Base-by-base conservation (phyloP, 2,888 invertebrate genomes). In the Trachelus tabidus region DNA sequence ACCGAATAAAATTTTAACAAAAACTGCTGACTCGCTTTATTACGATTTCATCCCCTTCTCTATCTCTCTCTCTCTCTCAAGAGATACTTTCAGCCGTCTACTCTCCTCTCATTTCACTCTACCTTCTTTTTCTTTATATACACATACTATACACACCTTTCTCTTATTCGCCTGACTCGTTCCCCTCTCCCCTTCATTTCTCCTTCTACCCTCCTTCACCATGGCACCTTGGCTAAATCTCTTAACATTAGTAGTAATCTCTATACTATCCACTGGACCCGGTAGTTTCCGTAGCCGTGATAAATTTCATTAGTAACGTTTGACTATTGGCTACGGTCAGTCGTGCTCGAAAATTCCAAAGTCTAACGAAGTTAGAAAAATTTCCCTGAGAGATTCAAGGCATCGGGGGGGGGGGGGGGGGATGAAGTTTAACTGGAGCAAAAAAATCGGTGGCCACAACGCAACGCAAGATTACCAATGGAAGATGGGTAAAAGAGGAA, bases 1-100 rank as follows among this genome's bases (percentile, higher is more conserved):
- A 85, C 81, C 83, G 86, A 86, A 86, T 87, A 87, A 86, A 88
- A 87, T 87, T 86, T 87, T 86, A 86, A 87, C 82, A 86, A 88
- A 87, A 87, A 85, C 84, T 83, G 85, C 86, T 84, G 87, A 87
- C 87, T 88, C 84, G 75, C 81, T 79, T 79, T 83, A 81, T 84
- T 84, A 84, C 81, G 80, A 80, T 83, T 79, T 82, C 80, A 81
- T 79, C 77, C 79, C 78, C 0, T 11, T 11, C 34, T 3, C 34
- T 34, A 3, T 12, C 35, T 3, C 35, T 35, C 35, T 12, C 35
- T 81, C 77, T 37, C 23, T 34, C 79, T 79, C 75, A 23, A 2
- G 56, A 56, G 23, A 56, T 76, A 74, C 77, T 69, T 83, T 82
- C 77, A 76, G 79, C 79, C 76, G 77, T 77, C 75, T 73, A 79